Evolutionary conservation across 2,888 invertebrate genomes (phyloP), one percentile per base, ranked within the genome.

Genomic region (Sympetrum striolatum): DNA sequence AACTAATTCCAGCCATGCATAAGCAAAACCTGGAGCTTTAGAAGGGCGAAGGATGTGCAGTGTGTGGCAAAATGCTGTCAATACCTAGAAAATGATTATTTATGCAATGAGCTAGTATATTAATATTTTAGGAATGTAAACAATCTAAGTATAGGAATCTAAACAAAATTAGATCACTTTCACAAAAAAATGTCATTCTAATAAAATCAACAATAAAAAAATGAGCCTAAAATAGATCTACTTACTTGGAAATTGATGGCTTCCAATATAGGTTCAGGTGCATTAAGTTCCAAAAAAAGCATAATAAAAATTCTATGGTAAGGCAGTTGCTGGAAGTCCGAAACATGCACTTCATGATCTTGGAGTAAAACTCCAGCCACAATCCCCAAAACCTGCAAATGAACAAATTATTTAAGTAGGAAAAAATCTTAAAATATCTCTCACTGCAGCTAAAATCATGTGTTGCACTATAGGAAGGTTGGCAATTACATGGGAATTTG

Each of bases 1-100:
- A 79, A 99, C 97, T 82, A 99, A 95, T 94, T 99, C 99, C 91
- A 99, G 95, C 99, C 99, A 99, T 2, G 99, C 98, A 94, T 98
- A 99, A 91, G 98, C 97, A 94, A 99, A 99, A 0, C 98, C 99
- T 0, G 99, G 98, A 0, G 98, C 98, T 92, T 98, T 97, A 81
- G 96, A 96, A 15, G 99, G 99, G 91, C 98, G 96, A 92, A 99
- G 95, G 92, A 99, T 97, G 93, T 99, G 98, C 92, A 99, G 96
- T 0, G 98, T 98, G 94, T 99, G 98, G 93, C 99, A 98, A 94
- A 98, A 99, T 14, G 99, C 98, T 31, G 98, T 98, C 90, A 99
- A 95, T 92, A 98, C 97, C 95, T 96, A 93, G 37, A 91, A 92
- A 37, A 60, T 60, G 4, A 58, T 44, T 25, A 90, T 44, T 58